A percentile compares a stretch with the other conserved stretches of the same genome.
Evolutionary conservation across 1,140 invertebrate species (phyloP).

Genomic region (Drosophila pseudoobscura): DNA sequence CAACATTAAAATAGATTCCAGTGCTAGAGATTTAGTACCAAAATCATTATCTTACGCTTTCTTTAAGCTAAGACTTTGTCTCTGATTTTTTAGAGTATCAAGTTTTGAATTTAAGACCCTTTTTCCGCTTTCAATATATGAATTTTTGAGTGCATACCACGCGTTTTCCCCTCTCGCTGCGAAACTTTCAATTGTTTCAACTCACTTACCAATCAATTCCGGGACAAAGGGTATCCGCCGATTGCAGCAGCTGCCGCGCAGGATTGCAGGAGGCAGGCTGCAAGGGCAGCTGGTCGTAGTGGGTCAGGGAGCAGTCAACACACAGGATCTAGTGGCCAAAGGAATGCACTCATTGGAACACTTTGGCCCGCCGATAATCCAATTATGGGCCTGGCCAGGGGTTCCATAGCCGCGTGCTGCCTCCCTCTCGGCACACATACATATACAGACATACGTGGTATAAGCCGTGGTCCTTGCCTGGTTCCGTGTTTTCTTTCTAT

Average conservation of each 20-base stretch:
- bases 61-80: not conserved
- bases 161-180: too few species aligned
- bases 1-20: not conserved
- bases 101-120: not conserved
- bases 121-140: too few species aligned
- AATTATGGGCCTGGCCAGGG: conserved; percentile 64
- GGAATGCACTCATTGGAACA: conserved; percentile 66
- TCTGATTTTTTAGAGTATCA: not conserved
- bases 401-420: conserved; percentile 15
- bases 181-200: not conserved
- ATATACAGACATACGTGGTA: not conserved
- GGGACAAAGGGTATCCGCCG: conserved; percentile 27
- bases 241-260: conserved; percentile 7
- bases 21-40: not conserved
- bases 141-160: too few species aligned
- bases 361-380: conserved; percentile 70
- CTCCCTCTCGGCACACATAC: not conserved
- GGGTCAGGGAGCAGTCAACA: conserved; percentile 8
- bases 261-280: conserved; percentile 5
- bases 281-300: conserved; percentile 18
- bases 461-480: conserved; percentile 8
- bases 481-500: conserved; percentile 9
- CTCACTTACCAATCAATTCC: conserved; percentile 11
- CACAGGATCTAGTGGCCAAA: conserved; percentile 39
- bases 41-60: not conserved